Evolutionary conservation across 2,888 invertebrate genomes (phyloP).

Genomic region (Isotomurus palustris): DNA sequence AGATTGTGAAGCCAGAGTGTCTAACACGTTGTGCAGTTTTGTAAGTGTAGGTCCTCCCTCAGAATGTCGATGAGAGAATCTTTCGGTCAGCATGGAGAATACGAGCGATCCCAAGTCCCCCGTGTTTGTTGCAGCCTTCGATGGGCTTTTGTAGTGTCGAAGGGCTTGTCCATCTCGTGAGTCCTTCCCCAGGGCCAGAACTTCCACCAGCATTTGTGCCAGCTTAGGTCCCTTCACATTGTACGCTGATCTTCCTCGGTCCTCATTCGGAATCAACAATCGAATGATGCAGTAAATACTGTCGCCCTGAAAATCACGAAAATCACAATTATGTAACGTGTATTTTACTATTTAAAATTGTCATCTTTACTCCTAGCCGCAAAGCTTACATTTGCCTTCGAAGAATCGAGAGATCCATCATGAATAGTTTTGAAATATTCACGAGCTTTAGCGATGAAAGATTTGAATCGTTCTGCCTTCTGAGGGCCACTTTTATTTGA

Average conservation of each 20-base stretch:
- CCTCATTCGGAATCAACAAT: conserved; percentile 32
- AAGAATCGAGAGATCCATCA: conserved; percentile 26
- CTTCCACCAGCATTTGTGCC: conserved; percentile 32
- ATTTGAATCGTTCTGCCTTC: no score
- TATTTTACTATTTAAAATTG: background rate
- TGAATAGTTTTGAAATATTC: conserved; percentile 20
- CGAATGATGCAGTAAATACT: conserved; percentile 38
- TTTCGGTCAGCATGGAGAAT: conserved; percentile 12
- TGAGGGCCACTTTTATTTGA: background rate
- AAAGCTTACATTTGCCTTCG: conserved; percentile 27
- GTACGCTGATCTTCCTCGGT: conserved; percentile 36
- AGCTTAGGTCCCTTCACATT: conserved; percentile 33
- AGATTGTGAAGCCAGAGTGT: conserved; percentile 24
- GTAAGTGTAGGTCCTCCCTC: conserved; percentile 8
- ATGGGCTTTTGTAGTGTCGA: conserved; percentile 31
- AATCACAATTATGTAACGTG: conserved; percentile 1
- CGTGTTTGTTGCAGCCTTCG: conserved; percentile 12
- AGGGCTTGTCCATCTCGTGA: conserved; percentile 34
- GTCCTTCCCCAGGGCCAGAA: conserved; percentile 35
- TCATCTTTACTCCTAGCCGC: background rate
- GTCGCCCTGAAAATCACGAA: conserved; percentile 36
- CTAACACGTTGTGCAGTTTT: conserved; percentile 35
- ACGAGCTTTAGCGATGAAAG: background rate
- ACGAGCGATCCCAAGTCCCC: conserved; percentile 34
- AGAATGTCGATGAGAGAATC: conserved; percentile 6